A percentile compares a stretch with the other conserved stretches of the same genome.
Evolutionary conservation across 2,888 invertebrate species (phyloP).

Genomic region (Sinhomidia bicolor): DNA sequence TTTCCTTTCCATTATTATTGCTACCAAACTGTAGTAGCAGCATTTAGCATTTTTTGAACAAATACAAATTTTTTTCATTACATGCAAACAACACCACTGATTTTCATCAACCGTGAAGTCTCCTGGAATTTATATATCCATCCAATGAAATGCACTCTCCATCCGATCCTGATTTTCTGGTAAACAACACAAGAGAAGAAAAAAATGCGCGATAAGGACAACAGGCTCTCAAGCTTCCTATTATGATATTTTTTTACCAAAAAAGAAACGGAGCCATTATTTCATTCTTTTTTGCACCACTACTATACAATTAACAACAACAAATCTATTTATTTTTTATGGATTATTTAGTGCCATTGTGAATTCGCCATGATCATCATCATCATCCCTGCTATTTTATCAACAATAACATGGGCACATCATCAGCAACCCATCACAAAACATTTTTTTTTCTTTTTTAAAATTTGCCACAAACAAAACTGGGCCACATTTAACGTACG

Average conservation of each 20-base stretch:
- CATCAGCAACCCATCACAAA: background rate
- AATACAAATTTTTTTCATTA: slow-evolving; percentile 2
- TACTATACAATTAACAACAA: slow-evolving; percentile 14
- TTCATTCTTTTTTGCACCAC: background rate
- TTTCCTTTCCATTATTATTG: background rate
- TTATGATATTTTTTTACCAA: background rate
- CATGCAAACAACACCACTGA: slow-evolving; percentile 41
- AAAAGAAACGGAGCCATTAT: slow-evolving; percentile 3
- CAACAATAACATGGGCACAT: background rate
- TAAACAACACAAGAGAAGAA: slow-evolving; percentile 38
- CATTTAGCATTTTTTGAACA: background rate
- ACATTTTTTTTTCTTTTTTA: background rate
- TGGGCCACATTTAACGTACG: slow-evolving; percentile 39
- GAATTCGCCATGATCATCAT: background rate
- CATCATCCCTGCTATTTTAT: slow-evolving; percentile 24
- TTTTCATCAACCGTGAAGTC: slow-evolving; percentile 28
- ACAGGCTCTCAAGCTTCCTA: slow-evolving; percentile 4
- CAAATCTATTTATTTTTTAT: slow-evolving; percentile 4
- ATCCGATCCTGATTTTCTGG: slow-evolving; percentile 39
- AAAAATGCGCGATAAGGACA: slow-evolving; percentile 42
- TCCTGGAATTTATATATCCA: slow-evolving; percentile 1
- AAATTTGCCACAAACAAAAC: slow-evolving; percentile 30
- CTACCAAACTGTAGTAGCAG: background rate
- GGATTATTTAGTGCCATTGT: slow-evolving; percentile 28
- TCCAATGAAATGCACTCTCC: background rate